These are phyloP conservation scores for Drosophila malerkotliana DNA, from an alignment of 1,140 invertebrate species.

Conservation along the genomic window DNA sequence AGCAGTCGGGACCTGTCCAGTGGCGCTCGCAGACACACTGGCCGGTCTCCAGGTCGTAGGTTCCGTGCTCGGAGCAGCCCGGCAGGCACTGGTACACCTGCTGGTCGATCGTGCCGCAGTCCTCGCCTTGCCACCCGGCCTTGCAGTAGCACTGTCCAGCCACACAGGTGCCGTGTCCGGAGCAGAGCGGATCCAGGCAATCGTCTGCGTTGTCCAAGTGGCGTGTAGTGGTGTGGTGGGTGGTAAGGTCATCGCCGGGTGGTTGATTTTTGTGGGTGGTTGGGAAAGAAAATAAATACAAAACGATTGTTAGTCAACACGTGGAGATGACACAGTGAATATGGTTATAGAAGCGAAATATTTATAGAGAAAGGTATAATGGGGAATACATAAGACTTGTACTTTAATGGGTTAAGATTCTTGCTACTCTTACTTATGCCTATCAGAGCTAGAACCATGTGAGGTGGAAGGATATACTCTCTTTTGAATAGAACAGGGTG, in stretches of 20 bases:
- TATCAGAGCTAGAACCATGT: too few relatives aligned
- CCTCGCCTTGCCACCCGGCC: conserved; percentile 96
- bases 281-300: conserved; percentile 36
- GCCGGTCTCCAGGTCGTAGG: conserved; percentile 94
- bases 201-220: conserved; percentile 85
- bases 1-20: conserved; percentile 95
- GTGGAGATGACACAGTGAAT: conserved; percentile 16
- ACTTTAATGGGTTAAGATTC: too few relatives aligned
- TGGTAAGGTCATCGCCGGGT: conserved; percentile 18
- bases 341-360: not conserved
- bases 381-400: too few relatives aligned
- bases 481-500: too few relatives aligned
- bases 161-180: conserved; percentile 95
- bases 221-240: not conserved
- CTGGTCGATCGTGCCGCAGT: conserved; percentile 94
- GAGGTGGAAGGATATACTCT: too few relatives aligned
- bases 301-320: conserved; percentile 62
- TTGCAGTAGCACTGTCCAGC: conserved; percentile 97
- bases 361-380: too few relatives aligned
- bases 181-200: conserved; percentile 94
- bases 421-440: too few relatives aligned
- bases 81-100: conserved; percentile 95
- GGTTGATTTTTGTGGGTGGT: not conserved
- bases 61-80: conserved; percentile 94
- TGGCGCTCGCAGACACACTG: conserved; percentile 94